These are phyloP conservation scores for Theristicus caerulescens DNA, from an alignment of 2,113 vertebrate species.

Conservation along the genomic window DNA sequence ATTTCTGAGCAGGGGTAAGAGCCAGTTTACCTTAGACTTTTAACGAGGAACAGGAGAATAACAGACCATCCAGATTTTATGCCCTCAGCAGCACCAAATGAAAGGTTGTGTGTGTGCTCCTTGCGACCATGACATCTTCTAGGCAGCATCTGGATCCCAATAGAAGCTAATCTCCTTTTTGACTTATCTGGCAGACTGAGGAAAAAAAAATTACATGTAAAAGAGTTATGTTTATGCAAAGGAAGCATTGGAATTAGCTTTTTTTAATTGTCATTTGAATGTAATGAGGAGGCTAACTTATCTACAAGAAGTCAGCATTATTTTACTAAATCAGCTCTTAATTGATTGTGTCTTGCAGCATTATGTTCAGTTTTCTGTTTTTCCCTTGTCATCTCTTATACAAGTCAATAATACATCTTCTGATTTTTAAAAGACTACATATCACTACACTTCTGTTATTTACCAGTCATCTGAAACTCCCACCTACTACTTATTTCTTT, in stretches of 20 bases:
- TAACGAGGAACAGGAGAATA: rapidly evolving
- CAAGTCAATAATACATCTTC: conserved; percentile 10
- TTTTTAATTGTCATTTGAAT: background rate
- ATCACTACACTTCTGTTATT: conserved; percentile 34
- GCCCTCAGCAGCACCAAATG: background rate
- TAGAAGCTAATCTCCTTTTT: background rate
- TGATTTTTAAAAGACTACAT: background rate
- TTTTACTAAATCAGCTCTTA: conserved; percentile 3
- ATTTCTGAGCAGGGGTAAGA: background rate
- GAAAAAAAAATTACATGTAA: background rate
- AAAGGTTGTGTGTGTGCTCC: background rate
- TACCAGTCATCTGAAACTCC: conserved; percentile 20
- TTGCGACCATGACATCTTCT: background rate
- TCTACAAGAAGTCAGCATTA: background rate
- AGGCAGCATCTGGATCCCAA: background rate
- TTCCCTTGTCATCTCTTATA: background rate
- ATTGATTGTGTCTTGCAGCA: background rate
- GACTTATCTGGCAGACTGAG: background rate
- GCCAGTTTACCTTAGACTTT: background rate
- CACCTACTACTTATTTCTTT: background rate
- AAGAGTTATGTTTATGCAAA: background rate
- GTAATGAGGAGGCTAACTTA: background rate
- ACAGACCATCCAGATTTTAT: no score
- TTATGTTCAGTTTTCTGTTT: background rate
- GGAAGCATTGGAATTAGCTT: background rate